Evolutionary conservation across 2,888 invertebrate genomes (phyloP), one percentile per base, ranked within the genome.

Genomic region (Drosophila leonis): DNA sequence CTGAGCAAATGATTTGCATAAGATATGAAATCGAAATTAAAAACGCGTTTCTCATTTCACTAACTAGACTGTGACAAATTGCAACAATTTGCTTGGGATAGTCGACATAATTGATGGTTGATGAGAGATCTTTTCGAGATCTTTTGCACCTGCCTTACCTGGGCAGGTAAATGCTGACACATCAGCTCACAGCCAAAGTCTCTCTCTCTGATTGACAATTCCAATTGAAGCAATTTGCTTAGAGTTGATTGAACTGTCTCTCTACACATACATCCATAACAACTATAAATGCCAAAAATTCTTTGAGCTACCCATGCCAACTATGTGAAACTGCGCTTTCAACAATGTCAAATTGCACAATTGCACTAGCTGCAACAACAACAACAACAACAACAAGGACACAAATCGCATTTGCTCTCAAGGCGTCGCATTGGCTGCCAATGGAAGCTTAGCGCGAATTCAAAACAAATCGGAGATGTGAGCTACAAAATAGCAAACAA

Each of bases 301-400:
- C 10, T 10, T 61, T 18, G 20, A 55, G 20, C 57, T n/a, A 2
- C 64, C 61, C 62, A 20, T 37, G 55, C 44, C 24, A 18, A 24
- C 44, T 65, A 42, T 75, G 72, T 80, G 80, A 75, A 68, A 62
- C 31, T 65, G 67, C 73, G 70, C 55, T 68, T 76, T 76, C n/a
- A 74, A 65, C 80, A 80, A 80, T 80, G 80, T 77, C 80, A 80
- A 78, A 74, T 74, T 80, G 65, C 69, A 76, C 65, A 77, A 80
- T 66, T 72, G 78, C 78, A 74, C 51, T 65, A 64, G 74, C 68
- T 56, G 56, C 62, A 62, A 48, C 35, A 59, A 54, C 46, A 48
- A 29, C 55, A 44, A 64, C 15, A 37, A 62, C 51, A 42, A 65
- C 52, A 67, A 74, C 75, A 75, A 74, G 75, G 75, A 74, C 73